A percentile compares a stretch with the other conserved stretches of the same genome.
These are phyloP conservation scores for Drosophila antonietae DNA, from an alignment of 2,888 invertebrate species.

Conservation along the genomic window DNA sequence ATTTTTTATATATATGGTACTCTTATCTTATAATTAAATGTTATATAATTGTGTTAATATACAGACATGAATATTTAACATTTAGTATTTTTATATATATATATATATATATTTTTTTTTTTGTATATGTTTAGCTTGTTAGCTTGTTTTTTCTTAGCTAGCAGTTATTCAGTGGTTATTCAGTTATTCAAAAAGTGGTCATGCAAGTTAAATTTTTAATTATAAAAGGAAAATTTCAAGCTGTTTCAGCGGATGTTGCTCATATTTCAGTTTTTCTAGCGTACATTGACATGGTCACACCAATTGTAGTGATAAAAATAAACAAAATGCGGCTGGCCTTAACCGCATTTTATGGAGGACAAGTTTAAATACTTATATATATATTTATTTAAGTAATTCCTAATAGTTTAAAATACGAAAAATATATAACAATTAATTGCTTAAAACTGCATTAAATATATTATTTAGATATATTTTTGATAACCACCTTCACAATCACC, in stretches of 20 bases:
- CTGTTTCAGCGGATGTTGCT: too few species aligned
- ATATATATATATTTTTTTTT: too few species aligned
- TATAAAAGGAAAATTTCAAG: background rate
- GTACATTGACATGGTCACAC: slow-evolving; percentile 4
- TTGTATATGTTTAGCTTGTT: too few species aligned
- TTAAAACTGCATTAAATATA: too few species aligned
- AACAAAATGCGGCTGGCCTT: background rate
- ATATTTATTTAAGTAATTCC: background rate
- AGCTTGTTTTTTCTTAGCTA: too few species aligned
- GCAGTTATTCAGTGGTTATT: too few species aligned
- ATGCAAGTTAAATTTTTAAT: background rate
- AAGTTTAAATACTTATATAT: background rate
- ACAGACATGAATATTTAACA: background rate
- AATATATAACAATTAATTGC: too few species aligned
- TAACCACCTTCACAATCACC: too few species aligned
- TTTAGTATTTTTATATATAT: background rate
- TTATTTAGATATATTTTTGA: too few species aligned
- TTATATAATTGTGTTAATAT: background rate
- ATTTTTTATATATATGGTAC: too few species aligned
- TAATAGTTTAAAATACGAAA: too few species aligned
- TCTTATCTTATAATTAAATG: background rate
- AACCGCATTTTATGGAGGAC: background rate
- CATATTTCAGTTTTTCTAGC: background rate
- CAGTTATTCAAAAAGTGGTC: too few species aligned
- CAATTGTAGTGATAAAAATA: background rate